phyloP scores from a whole-genome alignment of 1,140 invertebrate genomes.

The Callitettix versicolor region DNA sequence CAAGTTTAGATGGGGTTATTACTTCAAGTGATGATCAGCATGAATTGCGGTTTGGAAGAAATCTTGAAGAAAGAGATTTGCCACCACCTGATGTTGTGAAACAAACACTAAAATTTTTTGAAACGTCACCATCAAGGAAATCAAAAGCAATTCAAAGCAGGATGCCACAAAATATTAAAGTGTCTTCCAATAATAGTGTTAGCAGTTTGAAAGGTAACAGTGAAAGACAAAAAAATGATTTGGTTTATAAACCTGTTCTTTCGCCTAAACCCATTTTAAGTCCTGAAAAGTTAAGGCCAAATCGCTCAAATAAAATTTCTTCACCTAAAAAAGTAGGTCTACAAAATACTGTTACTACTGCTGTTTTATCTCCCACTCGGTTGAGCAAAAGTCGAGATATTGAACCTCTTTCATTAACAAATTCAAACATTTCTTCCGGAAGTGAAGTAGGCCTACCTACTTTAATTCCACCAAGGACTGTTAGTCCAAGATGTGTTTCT shows the following conservation, averaged over 20 bases:
- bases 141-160: slow-evolving; percentile 7
- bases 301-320: neutral
- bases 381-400: no score
- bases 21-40: slow-evolving; percentile 1
- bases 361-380: no score
- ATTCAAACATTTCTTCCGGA: no score
- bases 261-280: slow-evolving; percentile 23
- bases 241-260: slow-evolving; percentile 19
- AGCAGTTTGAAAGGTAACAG: neutral
- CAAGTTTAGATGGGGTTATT: neutral
- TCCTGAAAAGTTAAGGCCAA: slow-evolving; percentile 16
- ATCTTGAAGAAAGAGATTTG: slow-evolving; percentile 67
- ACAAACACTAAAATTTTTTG: slow-evolving; percentile 72
- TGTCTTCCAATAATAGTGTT: neutral
- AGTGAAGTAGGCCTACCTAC: neutral
- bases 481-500: neutral
- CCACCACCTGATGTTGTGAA: slow-evolving; percentile 78
- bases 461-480: neutral
- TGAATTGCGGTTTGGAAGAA: slow-evolving; percentile 41
- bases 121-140: slow-evolving; percentile 36
- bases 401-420: no score
- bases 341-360: neutral
- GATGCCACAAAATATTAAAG: neutral
- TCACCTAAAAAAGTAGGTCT: slow-evolving; percentile 9
- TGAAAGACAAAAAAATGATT: neutral